Evolutionary conservation across 2,113 vertebrate species (phyloP).

Genomic region (Furnarius figulus): DNA sequence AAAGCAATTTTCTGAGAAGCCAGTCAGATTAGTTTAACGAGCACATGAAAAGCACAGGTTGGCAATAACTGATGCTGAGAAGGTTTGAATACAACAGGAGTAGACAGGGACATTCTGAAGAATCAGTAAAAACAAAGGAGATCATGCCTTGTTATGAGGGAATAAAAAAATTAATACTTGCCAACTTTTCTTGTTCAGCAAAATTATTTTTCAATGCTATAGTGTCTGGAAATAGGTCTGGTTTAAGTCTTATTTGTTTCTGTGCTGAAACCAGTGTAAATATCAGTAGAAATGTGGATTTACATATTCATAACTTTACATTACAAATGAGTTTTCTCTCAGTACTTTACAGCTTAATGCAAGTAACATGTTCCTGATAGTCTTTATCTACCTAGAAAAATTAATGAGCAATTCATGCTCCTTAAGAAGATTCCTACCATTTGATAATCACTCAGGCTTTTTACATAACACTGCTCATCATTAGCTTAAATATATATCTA

Average conservation of each 20-base stretch:
- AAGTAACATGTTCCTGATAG: neutral
- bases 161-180: slow-evolving; percentile 82
- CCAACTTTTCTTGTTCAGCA: slow-evolving; percentile 80
- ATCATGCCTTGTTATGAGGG: slow-evolving; percentile 83
- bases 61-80: slow-evolving; percentile 58
- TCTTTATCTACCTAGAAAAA: neutral
- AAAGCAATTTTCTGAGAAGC: slow-evolving; percentile 64
- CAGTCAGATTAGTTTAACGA: slow-evolving; percentile 68
- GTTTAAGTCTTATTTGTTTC: slow-evolving; percentile 60
- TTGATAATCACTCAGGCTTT: neutral
- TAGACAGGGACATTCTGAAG: neutral
- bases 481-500: neutral
- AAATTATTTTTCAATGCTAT: slow-evolving; percentile 71
- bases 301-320: slow-evolving; percentile 39
- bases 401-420: neutral
- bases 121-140: slow-evolving; percentile 66
- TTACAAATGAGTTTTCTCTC: neutral
- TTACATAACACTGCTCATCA: neutral
- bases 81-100: slow-evolving; percentile 33
- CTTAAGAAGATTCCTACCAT: neutral
- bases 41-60: slow-evolving; percentile 43
- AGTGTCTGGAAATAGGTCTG: slow-evolving; percentile 68
- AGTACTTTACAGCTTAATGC: neutral
- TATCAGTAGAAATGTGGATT: slow-evolving; percentile 65
- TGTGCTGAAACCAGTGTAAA: slow-evolving; percentile 66